Conservation (phyloP, 2,888 invertebrate species). For the Mycogona germanica region DNA sequence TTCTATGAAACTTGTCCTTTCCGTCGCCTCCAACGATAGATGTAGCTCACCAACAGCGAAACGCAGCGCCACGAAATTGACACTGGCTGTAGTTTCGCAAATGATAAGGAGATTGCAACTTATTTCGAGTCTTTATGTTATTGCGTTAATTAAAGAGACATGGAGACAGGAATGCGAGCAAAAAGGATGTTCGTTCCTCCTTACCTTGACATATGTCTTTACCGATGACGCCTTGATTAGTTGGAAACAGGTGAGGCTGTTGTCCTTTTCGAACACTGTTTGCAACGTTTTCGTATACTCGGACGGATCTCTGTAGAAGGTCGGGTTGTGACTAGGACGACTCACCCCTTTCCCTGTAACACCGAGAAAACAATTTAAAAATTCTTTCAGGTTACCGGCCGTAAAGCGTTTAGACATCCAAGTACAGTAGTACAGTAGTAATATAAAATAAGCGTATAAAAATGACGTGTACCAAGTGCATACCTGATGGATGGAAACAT, state of each 20-base stretch:
- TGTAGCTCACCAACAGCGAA: too few species aligned
- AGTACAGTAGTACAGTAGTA: too few species aligned
- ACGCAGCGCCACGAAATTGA: too few species aligned
- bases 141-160: too few species aligned
- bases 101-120: too few species aligned
- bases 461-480: background rate
- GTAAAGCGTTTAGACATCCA: too few species aligned
- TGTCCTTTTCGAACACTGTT: background rate
- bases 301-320: conserved; percentile 35
- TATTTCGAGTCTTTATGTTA: too few species aligned
- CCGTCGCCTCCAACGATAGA: too few species aligned
- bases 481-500: conserved; percentile 42
- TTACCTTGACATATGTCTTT: conserved; percentile 36
- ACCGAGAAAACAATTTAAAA: background rate
- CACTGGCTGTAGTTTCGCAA: too few species aligned
- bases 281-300: conserved; percentile 29
- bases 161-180: conserved; percentile 30
- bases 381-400: background rate
- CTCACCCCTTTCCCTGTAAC: conserved; percentile 10
- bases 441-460: too few species aligned
- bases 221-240: conserved; percentile 28
- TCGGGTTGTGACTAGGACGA: conserved; percentile 26
- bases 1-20: too few species aligned
- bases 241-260: conserved; percentile 21
- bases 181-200: conserved; percentile 27